Conservation (phyloP, 2,113 vertebrate species). For the Colaptes auratus region DNA sequence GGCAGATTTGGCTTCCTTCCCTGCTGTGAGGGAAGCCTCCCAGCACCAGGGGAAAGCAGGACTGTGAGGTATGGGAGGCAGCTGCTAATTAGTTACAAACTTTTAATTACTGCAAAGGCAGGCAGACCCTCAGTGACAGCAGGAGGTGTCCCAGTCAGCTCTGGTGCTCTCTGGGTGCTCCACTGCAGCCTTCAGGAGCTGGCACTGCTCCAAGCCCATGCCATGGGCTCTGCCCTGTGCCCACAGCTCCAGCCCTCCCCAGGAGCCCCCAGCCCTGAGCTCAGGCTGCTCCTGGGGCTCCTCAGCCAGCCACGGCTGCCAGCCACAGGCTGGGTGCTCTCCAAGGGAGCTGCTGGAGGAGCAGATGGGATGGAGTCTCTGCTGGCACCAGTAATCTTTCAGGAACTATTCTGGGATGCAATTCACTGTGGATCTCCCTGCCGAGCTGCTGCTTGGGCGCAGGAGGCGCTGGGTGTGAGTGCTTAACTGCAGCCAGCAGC, state of each 20-base stretch:
- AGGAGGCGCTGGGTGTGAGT: background rate
- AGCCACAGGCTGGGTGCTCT: background rate
- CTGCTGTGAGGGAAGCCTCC: background rate
- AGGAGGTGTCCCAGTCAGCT: background rate
- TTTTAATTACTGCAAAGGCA: background rate
- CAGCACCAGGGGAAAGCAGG: background rate
- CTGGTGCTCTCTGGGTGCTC: background rate
- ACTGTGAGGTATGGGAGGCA: background rate
- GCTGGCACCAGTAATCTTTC: background rate
- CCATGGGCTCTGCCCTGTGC: background rate
- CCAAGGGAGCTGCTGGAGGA: background rate
- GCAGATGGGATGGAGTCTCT: background rate
- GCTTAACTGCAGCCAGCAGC: background rate
- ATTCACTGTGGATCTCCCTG: background rate
- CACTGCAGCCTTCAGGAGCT: accelerated
- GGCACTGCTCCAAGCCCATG: background rate
- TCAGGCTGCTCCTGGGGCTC: background rate
- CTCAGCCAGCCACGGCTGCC: accelerated
- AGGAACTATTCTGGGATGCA: background rate
- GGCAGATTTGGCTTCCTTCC: background rate
- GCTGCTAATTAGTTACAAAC: background rate
- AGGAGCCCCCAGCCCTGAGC: background rate
- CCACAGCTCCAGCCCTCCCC: background rate
- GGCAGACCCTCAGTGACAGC: background rate
- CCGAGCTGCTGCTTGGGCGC: background rate